These are phyloP conservation scores for Asarcornis scutulata DNA, from an alignment of 2,113 vertebrate genomes.

Conservation along the genomic window DNA sequence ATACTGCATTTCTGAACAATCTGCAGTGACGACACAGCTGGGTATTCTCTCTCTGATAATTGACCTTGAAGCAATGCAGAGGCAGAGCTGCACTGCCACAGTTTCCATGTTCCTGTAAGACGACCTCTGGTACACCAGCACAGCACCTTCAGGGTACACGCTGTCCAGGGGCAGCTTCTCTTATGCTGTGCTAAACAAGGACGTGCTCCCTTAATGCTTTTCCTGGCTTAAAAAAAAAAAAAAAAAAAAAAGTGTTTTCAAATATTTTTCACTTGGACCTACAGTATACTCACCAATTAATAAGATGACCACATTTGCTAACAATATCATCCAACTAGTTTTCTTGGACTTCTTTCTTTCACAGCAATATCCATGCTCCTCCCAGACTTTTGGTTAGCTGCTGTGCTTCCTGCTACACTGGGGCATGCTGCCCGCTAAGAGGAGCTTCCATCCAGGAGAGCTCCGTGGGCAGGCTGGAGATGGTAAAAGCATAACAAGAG, in stretches of 20 bases:
- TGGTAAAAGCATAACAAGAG: not conserved
- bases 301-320: not conserved
- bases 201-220: not conserved
- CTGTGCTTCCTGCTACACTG: not conserved
- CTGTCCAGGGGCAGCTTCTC: not conserved
- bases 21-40: not conserved
- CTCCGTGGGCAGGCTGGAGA: not conserved
- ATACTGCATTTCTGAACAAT: not conserved
- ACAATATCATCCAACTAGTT: not conserved
- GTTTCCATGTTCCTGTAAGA: slow-evolving; percentile 37
- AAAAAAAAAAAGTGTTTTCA: not conserved
- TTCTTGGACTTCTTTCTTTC: not conserved
- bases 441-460: not conserved
- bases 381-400: not conserved
- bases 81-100: slow-evolving; percentile 38
- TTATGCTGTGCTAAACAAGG: not conserved
- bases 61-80: slow-evolving; percentile 63
- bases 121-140: not conserved
- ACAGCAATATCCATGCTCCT: not conserved
- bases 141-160: not conserved
- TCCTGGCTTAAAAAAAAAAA: not conserved
- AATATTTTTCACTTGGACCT: not conserved
- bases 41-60: slow-evolving; percentile 1
- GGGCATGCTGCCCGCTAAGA: not conserved
- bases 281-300: not conserved